Evolutionary conservation across 2,797 vertebrate species (phyloP).

Genomic region (Arremon aurantiirostris): DNA sequence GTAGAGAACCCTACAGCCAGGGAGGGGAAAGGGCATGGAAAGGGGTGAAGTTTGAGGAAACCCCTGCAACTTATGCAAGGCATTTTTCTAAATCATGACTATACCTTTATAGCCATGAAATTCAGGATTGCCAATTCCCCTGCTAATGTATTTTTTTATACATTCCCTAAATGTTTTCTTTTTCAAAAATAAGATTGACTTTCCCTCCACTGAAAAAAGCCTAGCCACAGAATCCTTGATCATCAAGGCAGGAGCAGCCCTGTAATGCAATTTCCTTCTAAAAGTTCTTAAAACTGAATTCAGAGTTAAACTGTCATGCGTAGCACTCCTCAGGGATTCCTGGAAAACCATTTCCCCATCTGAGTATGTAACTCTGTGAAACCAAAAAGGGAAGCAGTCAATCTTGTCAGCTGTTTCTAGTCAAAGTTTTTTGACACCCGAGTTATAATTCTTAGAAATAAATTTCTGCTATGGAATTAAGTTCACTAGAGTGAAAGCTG

Average conservation of each 20-base stretch:
- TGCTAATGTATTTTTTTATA: not conserved
- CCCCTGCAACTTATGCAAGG: not conserved
- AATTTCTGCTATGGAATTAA: not conserved
- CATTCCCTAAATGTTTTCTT: not conserved
- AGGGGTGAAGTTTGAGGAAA: not conserved
- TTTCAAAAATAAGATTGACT: not conserved
- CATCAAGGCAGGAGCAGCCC: not conserved
- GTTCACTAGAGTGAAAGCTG: not conserved
- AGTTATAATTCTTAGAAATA: constrained; percentile 2
- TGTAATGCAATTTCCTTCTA: not conserved
- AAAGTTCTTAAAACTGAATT: not conserved
- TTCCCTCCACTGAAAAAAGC: not conserved
- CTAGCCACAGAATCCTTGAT: not conserved
- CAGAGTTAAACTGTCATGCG: not conserved
- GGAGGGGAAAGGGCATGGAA: not conserved
- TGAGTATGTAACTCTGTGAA: not conserved
- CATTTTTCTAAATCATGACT: not conserved
- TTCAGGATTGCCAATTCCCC: not conserved
- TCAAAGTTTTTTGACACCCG: not conserved
- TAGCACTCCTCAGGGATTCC: not conserved
- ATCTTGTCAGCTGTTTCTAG: constrained; percentile 20
- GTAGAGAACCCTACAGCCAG: not conserved
- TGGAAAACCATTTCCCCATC: constrained; percentile 10
- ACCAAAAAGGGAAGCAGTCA: constrained; percentile 7
- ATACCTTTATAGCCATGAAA: not conserved